These are phyloP conservation scores for Eulemur coronatus DNA, from an alignment of 2,797 vertebrate genomes.

Conservation along the genomic window DNA sequence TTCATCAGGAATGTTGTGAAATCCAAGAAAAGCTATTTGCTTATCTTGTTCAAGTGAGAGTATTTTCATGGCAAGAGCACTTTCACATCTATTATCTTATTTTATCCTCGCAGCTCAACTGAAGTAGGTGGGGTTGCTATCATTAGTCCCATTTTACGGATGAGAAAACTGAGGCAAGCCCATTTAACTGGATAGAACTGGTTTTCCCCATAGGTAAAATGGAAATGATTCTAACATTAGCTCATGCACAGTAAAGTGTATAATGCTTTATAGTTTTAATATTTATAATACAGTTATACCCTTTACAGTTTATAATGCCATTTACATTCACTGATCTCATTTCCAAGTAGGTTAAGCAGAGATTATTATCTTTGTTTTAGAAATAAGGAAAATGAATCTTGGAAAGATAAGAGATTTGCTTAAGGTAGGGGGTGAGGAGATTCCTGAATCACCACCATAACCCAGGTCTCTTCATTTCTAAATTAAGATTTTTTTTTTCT, in stretches of 20 bases:
- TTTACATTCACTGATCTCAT: not conserved
- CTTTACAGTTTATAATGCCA: not conserved
- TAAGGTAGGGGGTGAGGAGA: not conserved
- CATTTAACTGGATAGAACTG: constrained; percentile 28
- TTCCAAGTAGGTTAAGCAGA: not conserved
- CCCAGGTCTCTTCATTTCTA: not conserved
- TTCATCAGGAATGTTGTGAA: constrained; percentile 22
- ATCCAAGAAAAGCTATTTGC: constrained; percentile 26
- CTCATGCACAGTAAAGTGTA: not conserved
- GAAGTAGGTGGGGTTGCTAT: constrained; percentile 53
- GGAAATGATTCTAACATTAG: constrained; percentile 44
- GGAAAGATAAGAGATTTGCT: not conserved
- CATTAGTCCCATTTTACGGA: constrained; percentile 52
- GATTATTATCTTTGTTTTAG: not conserved
- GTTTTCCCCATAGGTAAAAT: constrained; percentile 41
- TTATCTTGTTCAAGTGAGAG: not conserved
- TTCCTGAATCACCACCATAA: not conserved
- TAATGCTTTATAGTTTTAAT: not conserved
- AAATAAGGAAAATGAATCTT: not conserved
- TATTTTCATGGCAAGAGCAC: constrained; percentile 16
- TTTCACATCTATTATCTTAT: constrained; percentile 46
- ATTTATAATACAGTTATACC: not conserved
- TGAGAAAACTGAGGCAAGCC: constrained; percentile 54
- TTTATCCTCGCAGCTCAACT: not conserved
- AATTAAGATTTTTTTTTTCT: not conserved